Evolutionary conservation across 1,140 invertebrate species (phyloP).

Genomic region (Tribolium castaneum): DNA sequence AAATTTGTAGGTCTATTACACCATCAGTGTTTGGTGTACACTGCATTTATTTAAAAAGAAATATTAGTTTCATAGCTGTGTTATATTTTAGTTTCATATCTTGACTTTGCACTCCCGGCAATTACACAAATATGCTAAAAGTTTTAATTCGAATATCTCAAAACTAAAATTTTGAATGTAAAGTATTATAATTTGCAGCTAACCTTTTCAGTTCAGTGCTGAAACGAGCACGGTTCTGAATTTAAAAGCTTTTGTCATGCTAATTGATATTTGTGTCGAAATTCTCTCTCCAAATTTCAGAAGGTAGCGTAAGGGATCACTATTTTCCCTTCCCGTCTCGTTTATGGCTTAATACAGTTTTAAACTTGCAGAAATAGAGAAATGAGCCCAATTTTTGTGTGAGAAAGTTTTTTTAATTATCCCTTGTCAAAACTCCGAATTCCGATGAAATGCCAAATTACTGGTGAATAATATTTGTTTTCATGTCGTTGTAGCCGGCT

Average conservation of each 20-base stretch:
- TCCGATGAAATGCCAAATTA: background rate
- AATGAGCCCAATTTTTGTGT: background rate
- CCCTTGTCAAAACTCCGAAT: background rate
- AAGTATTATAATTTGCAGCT: background rate
- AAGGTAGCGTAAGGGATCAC: background rate
- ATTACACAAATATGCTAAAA: background rate
- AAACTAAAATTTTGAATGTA: background rate
- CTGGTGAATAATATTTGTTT: constrained; percentile 22
- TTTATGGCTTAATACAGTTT: background rate
- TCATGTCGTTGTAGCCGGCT: background rate
- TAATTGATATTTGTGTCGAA: background rate
- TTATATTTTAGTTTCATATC: too few species aligned
- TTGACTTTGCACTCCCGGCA: background rate
- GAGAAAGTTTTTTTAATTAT: background rate
- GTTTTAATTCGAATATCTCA: background rate
- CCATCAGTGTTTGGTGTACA: too few species aligned
- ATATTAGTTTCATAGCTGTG: too few species aligned
- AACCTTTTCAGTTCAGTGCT: background rate
- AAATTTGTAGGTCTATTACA: too few species aligned
- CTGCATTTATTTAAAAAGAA: too few species aligned
- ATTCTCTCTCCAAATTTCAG: background rate
- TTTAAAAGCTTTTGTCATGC: background rate
- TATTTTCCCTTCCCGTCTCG: background rate
- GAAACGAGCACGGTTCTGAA: background rate
- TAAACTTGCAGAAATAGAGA: background rate